Conservation (phyloP, 1,140 invertebrate species). For the Drosophila ananassae region DNA sequence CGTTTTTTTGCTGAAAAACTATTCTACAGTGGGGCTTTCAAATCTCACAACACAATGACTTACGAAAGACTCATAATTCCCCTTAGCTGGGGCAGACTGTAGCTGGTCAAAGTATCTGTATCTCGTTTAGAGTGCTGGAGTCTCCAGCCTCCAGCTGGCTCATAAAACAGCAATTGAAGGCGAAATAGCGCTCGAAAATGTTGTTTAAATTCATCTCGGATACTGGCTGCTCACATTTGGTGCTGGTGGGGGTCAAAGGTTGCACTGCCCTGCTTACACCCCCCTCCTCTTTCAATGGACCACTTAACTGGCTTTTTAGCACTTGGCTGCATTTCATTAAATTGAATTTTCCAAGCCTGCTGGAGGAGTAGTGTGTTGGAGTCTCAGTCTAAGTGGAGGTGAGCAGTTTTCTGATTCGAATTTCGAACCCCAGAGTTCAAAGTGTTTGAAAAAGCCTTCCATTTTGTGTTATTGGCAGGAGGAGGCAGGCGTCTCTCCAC, state of each 20-base stretch:
- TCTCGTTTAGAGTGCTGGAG: constrained; percentile 24
- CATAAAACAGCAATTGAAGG: constrained; percentile 55
- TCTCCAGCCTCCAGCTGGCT: constrained; percentile 59
- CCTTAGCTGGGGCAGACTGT: constrained; percentile 4
- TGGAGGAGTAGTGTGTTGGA: neutral
- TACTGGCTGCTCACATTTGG: constrained; percentile 20
- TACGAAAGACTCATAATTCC: neutral
- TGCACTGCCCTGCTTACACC: constrained; percentile 3
- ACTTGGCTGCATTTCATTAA: constrained; percentile 66
- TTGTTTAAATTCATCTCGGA: constrained; percentile 49
- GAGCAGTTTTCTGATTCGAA: neutral
- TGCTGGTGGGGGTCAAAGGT: constrained; percentile 44
- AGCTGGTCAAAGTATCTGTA: neutral
- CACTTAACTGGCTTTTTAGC: constrained; percentile 63
- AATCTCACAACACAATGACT: no score
- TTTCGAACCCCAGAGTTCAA: constrained; percentile 25
- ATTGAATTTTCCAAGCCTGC: constrained; percentile 52
- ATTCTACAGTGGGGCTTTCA: constrained; percentile 1
- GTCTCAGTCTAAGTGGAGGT: constrained; percentile 36
- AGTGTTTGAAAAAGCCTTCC: constrained; percentile 49
- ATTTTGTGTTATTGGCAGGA: constrained; percentile 58
- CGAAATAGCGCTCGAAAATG: constrained; percentile 49
- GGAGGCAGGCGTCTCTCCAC: constrained; percentile 7
- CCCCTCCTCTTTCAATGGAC: constrained; percentile 14
- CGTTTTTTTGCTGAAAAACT: constrained; percentile 7